Evolutionary conservation across 2,797 vertebrate species (phyloP).

Genomic region (Discoglossus pictus): DNA sequence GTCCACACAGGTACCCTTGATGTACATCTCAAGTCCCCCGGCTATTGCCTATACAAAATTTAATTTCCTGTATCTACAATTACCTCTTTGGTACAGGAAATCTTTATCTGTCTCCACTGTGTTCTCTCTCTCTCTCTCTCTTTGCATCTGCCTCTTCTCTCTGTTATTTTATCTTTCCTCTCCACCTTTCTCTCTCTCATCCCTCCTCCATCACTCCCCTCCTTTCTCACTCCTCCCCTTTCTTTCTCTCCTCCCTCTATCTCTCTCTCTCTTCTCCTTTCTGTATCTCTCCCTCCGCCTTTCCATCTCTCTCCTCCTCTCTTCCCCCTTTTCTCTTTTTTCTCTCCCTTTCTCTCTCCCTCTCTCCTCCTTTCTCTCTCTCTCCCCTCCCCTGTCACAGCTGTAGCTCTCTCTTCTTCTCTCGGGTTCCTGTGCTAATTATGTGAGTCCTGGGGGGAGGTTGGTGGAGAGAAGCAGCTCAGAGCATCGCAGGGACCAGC

Average conservation of each 20-base stretch:
- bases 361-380: neutral
- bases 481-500: slow-evolving; percentile 36
- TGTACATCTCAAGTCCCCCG: too few species aligned
- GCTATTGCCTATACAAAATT: too few species aligned
- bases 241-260: neutral
- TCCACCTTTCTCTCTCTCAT: neutral
- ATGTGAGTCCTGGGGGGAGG: slow-evolving; percentile 45
- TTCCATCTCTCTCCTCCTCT: slow-evolving; percentile 10
- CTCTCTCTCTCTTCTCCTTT: neutral
- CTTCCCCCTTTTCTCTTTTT: neutral
- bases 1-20: too few species aligned
- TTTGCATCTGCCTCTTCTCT: slow-evolving; percentile 1
- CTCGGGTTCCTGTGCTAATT: slow-evolving; percentile 45
- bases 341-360: slow-evolving; percentile 6
- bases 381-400: slow-evolving; percentile 12
- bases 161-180: slow-evolving; percentile 14
- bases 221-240: neutral
- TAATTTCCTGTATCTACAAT: too few species aligned
- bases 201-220: neutral
- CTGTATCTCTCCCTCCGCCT: slow-evolving; percentile 14
- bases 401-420: slow-evolving; percentile 27
- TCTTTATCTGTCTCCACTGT: too few species aligned
- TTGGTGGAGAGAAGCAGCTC: slow-evolving; percentile 28
- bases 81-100: too few species aligned
- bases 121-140: too few species aligned